Percentiles rank a stretch among this genome's conserved stretches.
These are phyloP conservation scores for Drosophila picticornis DNA, from an alignment of 2,888 invertebrate genomes.

Conservation along the genomic window DNA sequence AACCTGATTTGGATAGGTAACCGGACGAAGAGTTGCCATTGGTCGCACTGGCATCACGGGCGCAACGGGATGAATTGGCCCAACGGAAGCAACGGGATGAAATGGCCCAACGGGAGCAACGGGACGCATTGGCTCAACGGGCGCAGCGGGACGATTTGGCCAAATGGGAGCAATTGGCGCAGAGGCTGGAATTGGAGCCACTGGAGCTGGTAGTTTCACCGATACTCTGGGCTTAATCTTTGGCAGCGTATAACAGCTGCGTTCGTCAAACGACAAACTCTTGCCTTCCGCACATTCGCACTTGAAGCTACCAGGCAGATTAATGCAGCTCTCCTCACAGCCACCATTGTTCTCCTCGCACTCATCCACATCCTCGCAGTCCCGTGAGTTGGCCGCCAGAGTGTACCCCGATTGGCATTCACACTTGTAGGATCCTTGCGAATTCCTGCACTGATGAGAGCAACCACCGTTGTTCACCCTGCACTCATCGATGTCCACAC, in stretches of 20 bases:
- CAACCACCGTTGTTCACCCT: conserved; percentile 83
- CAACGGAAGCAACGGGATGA: too few relatives aligned
- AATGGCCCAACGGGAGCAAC: conserved; percentile 5
- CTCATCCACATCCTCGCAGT: conserved; percentile 87
- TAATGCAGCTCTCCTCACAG: conserved; percentile 84
- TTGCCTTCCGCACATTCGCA: conserved; percentile 86
- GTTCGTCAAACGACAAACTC: conserved; percentile 73
- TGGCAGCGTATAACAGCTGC: conserved; percentile 59
- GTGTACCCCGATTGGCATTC: conserved; percentile 87
- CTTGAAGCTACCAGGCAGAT: conserved; percentile 85
- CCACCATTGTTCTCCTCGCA: conserved; percentile 85
- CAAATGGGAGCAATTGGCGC: neutral
- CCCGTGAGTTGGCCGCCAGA: conserved; percentile 84
- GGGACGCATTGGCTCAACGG: neutral
- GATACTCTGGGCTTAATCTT: conserved; percentile 1
- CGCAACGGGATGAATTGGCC: neutral
- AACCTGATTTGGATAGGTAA: neutral
- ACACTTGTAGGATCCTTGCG: conserved; percentile 87
- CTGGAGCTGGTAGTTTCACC: neutral
- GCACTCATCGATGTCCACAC: conserved; percentile 87
- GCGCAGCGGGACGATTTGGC: neutral
- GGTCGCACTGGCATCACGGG: conserved; percentile 28
- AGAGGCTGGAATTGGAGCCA: neutral
- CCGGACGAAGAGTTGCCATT: conserved; percentile 22
- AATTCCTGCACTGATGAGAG: conserved; percentile 84